These are phyloP conservation scores for Parnassius smintheus DNA, from an alignment of 2,888 invertebrate species.

Conservation along the genomic window DNA sequence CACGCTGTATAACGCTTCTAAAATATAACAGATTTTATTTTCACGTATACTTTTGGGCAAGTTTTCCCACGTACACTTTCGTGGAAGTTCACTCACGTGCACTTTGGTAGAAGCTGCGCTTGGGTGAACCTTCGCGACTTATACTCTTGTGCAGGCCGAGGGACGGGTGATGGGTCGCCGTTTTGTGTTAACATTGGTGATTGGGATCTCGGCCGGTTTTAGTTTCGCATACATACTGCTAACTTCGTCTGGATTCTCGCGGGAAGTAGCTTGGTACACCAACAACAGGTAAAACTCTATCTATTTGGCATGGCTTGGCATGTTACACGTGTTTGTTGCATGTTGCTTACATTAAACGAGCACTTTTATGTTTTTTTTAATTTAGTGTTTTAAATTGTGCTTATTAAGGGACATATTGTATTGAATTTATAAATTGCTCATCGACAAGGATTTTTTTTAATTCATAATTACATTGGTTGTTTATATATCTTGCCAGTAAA, in stretches of 20 bases:
- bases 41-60: background rate
- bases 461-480: too few species aligned
- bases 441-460: too few species aligned
- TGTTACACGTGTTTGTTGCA: background rate
- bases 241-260: conserved; percentile 78
- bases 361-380: too few species aligned
- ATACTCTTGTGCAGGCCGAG: conserved; percentile 61
- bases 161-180: conserved; percentile 83
- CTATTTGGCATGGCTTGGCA: conserved; percentile 18
- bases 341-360: too few species aligned
- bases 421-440: too few species aligned
- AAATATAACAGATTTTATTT: background rate
- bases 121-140: conserved; percentile 30
- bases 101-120: background rate
- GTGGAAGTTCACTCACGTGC: conserved; percentile 1
- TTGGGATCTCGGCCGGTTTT: conserved; percentile 89
- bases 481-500: too few species aligned
- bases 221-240: conserved; percentile 87
- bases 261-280: conserved; percentile 65
- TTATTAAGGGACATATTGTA: too few species aligned
- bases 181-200: conserved; percentile 85
- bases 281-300: conserved; percentile 64
- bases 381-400: too few species aligned
- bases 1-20: conserved; percentile 3
- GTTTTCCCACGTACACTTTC: background rate